Base-by-base conservation (phyloP, 2,888 invertebrate genomes). In the Cheilosia impressa region DNA sequence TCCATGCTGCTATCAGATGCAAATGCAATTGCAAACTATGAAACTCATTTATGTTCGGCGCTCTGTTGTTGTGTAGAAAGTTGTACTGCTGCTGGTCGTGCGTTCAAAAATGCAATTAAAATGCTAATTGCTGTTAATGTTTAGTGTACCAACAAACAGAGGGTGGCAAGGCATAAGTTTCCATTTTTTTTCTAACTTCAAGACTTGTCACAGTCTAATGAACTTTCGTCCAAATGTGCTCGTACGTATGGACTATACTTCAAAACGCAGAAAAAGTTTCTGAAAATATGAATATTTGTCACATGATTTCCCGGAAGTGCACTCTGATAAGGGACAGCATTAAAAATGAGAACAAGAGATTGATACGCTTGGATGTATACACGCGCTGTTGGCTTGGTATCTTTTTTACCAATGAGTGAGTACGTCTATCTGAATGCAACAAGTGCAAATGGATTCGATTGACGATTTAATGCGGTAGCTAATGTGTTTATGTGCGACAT, bases 41-140 rank as follows among this genome's bases (percentile, higher is more conserved):
- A 43, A 27, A 63, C 47, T 47, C 47, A 47, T 19, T 47, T 47
- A 17, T 19, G 9, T 9, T 19, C 19, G 17, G 10, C 9, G 19
- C 7, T 19, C 47, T 17, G 3, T 19, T 47, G 9, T 17, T 19
- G 47, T 47, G 17, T 19, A 47, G 47, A 19, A 17, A 17, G 9
- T 45, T 17, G 17, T 7, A n/a, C 17, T 45, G 45, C 45, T 45
- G 7, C 7, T 45, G 15, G 15, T 43, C 13, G 1, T 17, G 5
- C 45, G 45, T 17, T 63, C 17, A 43, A 63, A 63, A 63, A 47
- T 63, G 31, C 62, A 63, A 63, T 63, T 63, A 63, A 63, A 63
- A 63, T 63, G 62, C 62, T 45, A 63, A 63, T 63, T 47, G 62
- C 27, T 63, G 62, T 63, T 47, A 63, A 63, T 63, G 45, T 17